phyloP scores from a whole-genome alignment of 2,113 vertebrate species.

The Terrapene triunguis region DNA sequence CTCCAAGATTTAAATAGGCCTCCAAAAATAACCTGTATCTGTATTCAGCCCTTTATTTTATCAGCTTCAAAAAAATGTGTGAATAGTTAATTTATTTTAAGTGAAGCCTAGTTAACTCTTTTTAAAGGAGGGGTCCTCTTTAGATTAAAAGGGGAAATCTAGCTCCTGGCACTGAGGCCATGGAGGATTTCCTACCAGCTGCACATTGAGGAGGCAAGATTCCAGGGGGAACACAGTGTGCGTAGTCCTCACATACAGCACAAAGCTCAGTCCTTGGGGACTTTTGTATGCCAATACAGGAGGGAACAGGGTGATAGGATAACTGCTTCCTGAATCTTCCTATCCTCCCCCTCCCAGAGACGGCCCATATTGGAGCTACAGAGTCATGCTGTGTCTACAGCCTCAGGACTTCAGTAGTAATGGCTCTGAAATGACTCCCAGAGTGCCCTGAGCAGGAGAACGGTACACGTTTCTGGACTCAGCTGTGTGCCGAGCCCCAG shows the following conservation, averaged over 20 bases:
- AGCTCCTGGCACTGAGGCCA: neutral
- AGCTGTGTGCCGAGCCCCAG: neutral
- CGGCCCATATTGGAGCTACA: neutral
- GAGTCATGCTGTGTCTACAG: neutral
- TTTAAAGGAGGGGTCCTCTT: neutral
- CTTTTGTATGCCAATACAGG: neutral
- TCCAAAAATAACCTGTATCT: neutral
- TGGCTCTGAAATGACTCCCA: neutral
- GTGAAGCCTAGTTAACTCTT: neutral
- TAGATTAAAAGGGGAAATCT: neutral
- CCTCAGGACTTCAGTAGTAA: neutral
- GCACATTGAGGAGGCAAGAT: neutral
- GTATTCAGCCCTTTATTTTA: neutral
- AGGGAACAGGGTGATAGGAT: neutral
- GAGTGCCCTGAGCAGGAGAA: neutral
- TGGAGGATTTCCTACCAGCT: neutral
- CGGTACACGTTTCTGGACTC: neutral
- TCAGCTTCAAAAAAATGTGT: neutral
- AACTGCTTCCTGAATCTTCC: neutral
- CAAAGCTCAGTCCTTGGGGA: neutral
- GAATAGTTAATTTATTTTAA: neutral
- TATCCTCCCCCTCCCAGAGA: rapidly evolving
- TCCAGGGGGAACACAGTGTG: neutral
- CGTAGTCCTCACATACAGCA: neutral
- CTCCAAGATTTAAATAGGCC: neutral